phyloP scores from a whole-genome alignment of 2,113 vertebrate genomes.

The Mus pahari region DNA sequence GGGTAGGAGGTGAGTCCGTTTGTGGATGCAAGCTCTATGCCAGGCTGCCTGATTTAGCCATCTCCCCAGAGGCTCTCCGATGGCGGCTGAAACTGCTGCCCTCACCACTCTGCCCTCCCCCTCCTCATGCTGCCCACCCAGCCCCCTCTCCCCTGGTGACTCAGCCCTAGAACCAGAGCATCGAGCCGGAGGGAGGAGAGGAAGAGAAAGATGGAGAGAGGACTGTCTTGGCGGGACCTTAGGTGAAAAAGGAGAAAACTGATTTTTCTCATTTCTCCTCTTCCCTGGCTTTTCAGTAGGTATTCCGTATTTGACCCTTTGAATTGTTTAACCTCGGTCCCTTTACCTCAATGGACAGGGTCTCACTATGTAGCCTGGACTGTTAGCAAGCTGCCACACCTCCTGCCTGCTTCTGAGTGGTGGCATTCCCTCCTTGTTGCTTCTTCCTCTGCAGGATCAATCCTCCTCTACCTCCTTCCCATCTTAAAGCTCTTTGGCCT shows the following conservation, averaged over 20 bases:
- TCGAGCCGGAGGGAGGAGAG: constrained; percentile 23
- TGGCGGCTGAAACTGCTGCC: constrained; percentile 44
- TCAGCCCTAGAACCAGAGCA: constrained; percentile 68
- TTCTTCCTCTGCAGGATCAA: neutral
- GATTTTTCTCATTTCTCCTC: constrained; percentile 35
- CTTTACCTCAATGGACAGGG: neutral
- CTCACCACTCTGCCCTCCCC: neutral
- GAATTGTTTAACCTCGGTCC: neutral
- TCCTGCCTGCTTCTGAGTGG: neutral
- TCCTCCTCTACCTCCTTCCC: neutral
- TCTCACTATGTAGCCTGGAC: neutral
- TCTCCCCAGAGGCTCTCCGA: constrained; percentile 70
- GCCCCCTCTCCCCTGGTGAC: constrained; percentile 67
- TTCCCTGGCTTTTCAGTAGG: neutral
- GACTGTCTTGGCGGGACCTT: neutral
- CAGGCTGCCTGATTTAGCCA: constrained; percentile 68
- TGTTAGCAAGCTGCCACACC: neutral
- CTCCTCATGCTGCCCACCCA: constrained; percentile 20
- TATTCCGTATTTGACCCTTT: neutral
- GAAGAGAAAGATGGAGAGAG: neutral
- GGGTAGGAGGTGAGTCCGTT: neutral
- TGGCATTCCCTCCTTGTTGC: neutral
- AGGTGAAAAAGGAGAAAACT: neutral
- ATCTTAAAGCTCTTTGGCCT: neutral
- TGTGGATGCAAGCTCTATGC: constrained; percentile 41